phyloP scores from a whole-genome alignment of 2,113 vertebrate species.

The Balaenoptera acutorostrata region DNA sequence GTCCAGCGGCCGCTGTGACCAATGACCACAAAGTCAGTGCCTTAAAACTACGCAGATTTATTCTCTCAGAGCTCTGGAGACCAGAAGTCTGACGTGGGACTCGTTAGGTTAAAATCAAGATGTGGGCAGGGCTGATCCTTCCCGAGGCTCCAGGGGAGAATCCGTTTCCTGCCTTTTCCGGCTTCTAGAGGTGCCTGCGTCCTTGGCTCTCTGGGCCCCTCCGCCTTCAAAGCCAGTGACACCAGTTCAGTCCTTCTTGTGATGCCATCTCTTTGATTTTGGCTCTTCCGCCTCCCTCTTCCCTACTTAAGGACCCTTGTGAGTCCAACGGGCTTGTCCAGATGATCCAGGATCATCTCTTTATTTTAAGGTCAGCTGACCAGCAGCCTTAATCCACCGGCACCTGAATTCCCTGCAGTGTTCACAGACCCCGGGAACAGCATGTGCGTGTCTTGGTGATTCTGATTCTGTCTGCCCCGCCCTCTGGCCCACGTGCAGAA shows the following conservation, averaged over 20 bases:
- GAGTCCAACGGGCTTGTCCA: not conserved
- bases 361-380: not conserved
- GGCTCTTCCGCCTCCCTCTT: too few relatives aligned
- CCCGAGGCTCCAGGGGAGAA: not conserved
- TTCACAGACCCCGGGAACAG: not conserved
- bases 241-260: not conserved
- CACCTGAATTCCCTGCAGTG: too few relatives aligned
- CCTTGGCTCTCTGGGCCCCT: not conserved
- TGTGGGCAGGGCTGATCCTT: not conserved
- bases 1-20: not conserved
- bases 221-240: not conserved
- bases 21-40: too few relatives aligned
- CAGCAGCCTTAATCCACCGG: not conserved
- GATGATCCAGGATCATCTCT: not conserved
- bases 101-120: not conserved
- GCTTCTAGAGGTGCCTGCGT: not conserved
- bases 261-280: not conserved
- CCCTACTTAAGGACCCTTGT: too few relatives aligned
- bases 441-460: rapidly evolving
- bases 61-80: not conserved
- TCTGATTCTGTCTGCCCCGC: not conserved
- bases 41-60: not conserved
- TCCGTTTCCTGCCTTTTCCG: not conserved
- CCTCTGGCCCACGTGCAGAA: too few relatives aligned
- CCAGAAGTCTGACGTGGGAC: not conserved